Conservation (phyloP, 2,113 vertebrate species). For the Urocitellus parryii region DNA sequence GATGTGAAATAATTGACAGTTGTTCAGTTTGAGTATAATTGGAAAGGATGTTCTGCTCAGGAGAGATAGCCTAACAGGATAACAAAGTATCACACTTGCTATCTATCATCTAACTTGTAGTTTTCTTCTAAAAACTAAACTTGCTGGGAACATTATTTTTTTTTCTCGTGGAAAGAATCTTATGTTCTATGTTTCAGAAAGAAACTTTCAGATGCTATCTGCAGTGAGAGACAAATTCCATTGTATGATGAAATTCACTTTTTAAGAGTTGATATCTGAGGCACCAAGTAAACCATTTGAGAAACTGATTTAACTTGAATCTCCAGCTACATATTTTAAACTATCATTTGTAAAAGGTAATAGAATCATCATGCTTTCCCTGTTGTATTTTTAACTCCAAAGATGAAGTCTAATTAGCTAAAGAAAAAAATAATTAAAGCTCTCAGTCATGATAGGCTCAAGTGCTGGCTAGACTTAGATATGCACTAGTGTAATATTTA, state of each 20-base stretch:
- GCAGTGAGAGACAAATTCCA: not conserved
- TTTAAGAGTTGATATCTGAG: not conserved
- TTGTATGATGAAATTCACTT: not conserved
- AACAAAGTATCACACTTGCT: conserved; percentile 4
- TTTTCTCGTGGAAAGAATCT: not conserved
- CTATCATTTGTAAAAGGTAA: not conserved
- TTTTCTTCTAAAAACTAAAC: not conserved
- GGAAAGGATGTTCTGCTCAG: not conserved
- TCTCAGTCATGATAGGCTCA: not conserved
- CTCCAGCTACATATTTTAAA: not conserved
- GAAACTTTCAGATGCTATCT: not conserved
- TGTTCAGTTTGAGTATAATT: conserved; percentile 9
- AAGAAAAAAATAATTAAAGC: conserved; percentile 29
- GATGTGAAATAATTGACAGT: conserved; percentile 36
- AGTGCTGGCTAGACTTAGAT: not conserved
- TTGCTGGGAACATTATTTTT: not conserved
- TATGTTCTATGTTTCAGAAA: conserved; percentile 24
- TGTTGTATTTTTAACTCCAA: not conserved
- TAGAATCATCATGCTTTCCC: not conserved
- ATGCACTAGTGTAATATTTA: not conserved
- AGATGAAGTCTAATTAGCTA: conserved; percentile 36
- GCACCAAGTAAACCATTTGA: not conserved
- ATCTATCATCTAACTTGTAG: conserved; percentile 14
- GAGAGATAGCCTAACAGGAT: conserved; percentile 31
- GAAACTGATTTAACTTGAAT: not conserved